These are phyloP conservation scores for Drosophila siamana DNA, from an alignment of 2,888 invertebrate genomes.

Conservation along the genomic window DNA sequence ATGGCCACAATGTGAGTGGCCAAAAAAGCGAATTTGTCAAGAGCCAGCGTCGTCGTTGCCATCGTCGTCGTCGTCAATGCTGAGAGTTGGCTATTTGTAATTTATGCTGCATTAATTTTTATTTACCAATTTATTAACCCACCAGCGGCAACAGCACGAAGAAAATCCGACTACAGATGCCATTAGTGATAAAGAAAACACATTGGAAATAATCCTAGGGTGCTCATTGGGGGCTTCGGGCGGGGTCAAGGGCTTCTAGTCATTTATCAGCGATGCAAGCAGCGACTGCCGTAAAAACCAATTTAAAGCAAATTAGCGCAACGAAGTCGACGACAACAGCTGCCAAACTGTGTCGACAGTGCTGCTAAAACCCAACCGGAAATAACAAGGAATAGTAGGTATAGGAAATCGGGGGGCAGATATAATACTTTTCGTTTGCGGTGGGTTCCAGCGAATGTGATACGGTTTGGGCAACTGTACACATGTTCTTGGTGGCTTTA, in stretches of 20 bases:
- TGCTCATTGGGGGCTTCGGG: background rate
- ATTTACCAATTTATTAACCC: conserved; percentile 74
- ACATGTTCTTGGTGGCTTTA: conserved; percentile 63
- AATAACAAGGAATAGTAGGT: conserved; percentile 10
- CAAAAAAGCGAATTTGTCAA: conserved; percentile 56
- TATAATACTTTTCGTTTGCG: conserved; percentile 9
- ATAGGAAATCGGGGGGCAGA: too few species aligned
- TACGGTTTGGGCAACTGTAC: conserved; percentile 62
- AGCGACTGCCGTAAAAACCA: conserved; percentile 62
- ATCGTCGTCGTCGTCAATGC: conserved; percentile 31
- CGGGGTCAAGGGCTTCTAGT: conserved; percentile 25
- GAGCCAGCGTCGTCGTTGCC: conserved; percentile 42
- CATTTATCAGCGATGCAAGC: conserved; percentile 52
- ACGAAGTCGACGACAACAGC: conserved; percentile 38
- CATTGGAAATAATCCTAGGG: conserved; percentile 23
- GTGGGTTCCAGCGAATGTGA: conserved; percentile 60
- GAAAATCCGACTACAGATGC: conserved; percentile 50
- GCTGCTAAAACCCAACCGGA: conserved; percentile 47
- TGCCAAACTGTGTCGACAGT: conserved; percentile 58
- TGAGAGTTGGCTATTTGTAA: conserved; percentile 66
- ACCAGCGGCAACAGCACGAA: conserved; percentile 11
- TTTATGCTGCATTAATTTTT: conserved; percentile 68
- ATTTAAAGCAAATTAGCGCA: conserved; percentile 77
- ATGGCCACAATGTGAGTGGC: conserved; percentile 51
- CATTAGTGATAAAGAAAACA: conserved; percentile 70